phyloP scores from a whole-genome alignment of 2,888 invertebrate species.

The Pyralis farinalis region DNA sequence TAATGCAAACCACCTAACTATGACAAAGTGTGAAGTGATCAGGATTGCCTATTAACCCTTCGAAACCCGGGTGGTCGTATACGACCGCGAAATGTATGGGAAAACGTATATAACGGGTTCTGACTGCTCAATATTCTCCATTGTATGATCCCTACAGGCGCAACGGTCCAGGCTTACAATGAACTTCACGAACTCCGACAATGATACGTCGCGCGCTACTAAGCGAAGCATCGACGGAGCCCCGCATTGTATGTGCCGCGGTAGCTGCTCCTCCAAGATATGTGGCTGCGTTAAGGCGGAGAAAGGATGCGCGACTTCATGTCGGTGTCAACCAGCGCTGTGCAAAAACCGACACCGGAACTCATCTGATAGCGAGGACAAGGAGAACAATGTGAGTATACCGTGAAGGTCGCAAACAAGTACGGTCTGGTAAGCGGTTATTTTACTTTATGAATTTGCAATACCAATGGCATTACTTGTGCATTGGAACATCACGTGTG shows the following conservation, averaged over 20 bases:
- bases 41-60: no score
- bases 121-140: no score
- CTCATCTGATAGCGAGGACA: slow-evolving; percentile 54
- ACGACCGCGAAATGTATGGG: no score
- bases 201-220: slow-evolving; percentile 28
- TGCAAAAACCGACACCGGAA: slow-evolving; percentile 53
- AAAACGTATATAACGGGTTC: no score
- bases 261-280: slow-evolving; percentile 76
- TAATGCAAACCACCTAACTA: no score
- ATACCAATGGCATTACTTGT: no score
- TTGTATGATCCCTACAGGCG: slow-evolving; percentile 42
- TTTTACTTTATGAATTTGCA: no score
- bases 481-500: no score
- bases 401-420: no score
- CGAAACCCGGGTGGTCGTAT: no score
- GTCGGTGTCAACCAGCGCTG: slow-evolving; percentile 72
- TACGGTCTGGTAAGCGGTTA: no score
- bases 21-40: no score
- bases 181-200: slow-evolving; percentile 49
- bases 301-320: slow-evolving; percentile 61
- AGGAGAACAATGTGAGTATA: slow-evolving; percentile 50
- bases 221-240: slow-evolving; percentile 82
- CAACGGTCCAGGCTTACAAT: slow-evolving; percentile 61
- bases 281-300: slow-evolving; percentile 82
- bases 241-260: slow-evolving; percentile 82